Base-by-base conservation (phyloP, 1,140 invertebrate species). In the Drosophila trapezifrons region DNA sequence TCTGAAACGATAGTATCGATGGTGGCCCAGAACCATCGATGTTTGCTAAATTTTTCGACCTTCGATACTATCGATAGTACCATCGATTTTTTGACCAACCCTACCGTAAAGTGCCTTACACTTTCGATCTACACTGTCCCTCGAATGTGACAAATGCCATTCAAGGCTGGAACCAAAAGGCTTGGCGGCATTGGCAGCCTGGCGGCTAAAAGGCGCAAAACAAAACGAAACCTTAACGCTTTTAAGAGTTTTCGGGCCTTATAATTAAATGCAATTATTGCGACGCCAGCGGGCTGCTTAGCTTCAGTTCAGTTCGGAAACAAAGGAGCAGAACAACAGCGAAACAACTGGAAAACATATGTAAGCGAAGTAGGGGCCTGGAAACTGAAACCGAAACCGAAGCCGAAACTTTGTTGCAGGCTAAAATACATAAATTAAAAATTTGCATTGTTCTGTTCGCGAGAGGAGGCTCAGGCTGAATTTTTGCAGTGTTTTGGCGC, bases 191-290 rank as follows among this genome's bases (percentile, higher is more conserved):
- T 42, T 37, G 22, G 35, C 32, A 64, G 77, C 72, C 80, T 63
- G 62, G 51, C 63, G 54, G 54, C 56, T 18, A 67, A 62, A 70
- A 56, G 65, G 51, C 32, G 51, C 43, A 54, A 64, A 32, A 59
- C 57, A 75, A 69, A 71, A 71, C 69, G 69, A 71, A 71, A 71
- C 69, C 32, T 71, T 71, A 71, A 71, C 56, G 42, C 54, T 70
- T 80, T 37, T 49, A 40, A 43, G 55, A 42, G 69, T 47, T 70
- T 76, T 76, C 64, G 52, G 59, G 80, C 79, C 66, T 83, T 84
- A 78, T 89, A 91, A 91, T 91, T 91, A 91, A 91, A 90, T 85
- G 90, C 81, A 91, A 91, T 91, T 91, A 91, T 91, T 90, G 84
- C 85, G 87, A 85, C 58, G 84, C 78, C 84, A 80, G 84, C 71